Evolutionary conservation across 1,140 invertebrate genomes (phyloP), one percentile per base, ranked within the genome.

Genomic region (Leptinotarsa texana): DNA sequence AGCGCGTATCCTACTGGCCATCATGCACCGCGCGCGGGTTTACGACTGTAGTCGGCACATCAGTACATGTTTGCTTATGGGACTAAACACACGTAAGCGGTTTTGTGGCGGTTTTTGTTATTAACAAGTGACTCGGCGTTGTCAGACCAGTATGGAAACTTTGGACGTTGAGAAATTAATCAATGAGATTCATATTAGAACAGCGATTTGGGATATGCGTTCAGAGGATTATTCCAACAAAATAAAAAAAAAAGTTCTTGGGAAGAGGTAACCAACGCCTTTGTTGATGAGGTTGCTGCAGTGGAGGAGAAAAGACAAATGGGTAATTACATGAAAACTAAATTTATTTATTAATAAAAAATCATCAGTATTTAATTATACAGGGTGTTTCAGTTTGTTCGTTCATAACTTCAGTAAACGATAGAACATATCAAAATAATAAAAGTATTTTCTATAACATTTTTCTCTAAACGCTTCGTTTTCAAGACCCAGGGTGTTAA

Each of bases 181-280:
- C 22, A 69, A 69, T n/a, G 68, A 69, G 18, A 49, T 69, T 69
- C 48, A 70, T 57, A 27, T 70, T 21, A 70, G 69, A 70, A 51
- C 47, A 18, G 49, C 47, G 4, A 70, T 70, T 70, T 70, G 69
- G 69, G 69, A 70, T 70, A 70, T 70, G 48, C 69, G 69, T 70
- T 70, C 69, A 57, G 69, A 57, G 8, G 69, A 70, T 22, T 70
- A 62, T 57, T 70, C 49, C 69, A 57, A 70, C 69, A 73, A 73
- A 66, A 73, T 73, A 73, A 73, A 63, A 63, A 73, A 48, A 63
- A 73, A 66, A 27, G 61, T 63, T 73, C 47, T 73, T 73, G 71
- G 71, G 63, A 73, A 63, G 61, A 63, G 22, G 27, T 63, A 63
- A 63, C 63, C 22, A 47, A 18, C 8, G 51, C 42, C 18, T 63